Conservation (phyloP, 2,888 invertebrate species). For the Apantesis nais region DNA sequence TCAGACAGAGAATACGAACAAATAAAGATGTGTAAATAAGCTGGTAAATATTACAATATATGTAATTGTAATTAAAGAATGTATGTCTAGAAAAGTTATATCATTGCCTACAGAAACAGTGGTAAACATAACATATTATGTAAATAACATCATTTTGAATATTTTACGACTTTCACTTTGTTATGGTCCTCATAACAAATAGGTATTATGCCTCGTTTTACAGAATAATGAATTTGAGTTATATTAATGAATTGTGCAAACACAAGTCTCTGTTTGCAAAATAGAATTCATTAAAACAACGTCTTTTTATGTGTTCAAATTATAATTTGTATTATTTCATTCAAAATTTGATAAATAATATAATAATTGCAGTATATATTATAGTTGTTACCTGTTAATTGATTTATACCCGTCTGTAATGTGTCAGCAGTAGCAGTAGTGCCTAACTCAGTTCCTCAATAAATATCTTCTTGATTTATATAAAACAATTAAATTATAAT, state of each 20-base stretch:
- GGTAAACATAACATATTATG: constrained; percentile 1
- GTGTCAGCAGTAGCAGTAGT: too few species aligned
- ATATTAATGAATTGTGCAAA: background rate
- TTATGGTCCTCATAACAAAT: background rate
- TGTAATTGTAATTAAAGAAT: background rate
- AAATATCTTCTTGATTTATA: too few species aligned
- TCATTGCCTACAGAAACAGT: background rate
- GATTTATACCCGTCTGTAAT: too few species aligned
- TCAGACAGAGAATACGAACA: background rate
- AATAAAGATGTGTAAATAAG: background rate
- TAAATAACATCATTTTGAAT: constrained; percentile 5
- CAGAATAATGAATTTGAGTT: constrained; percentile 1
- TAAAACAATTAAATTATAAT: too few species aligned
- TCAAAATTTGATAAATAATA: background rate
- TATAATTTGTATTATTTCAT: background rate
- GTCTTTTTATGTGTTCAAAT: background rate
- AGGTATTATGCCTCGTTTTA: constrained; percentile 1
- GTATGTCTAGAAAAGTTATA: background rate
- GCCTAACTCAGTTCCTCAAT: too few species aligned
- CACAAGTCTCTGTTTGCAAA: background rate
- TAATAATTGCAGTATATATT: background rate
- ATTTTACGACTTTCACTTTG: constrained; percentile 6
- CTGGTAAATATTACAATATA: background rate
- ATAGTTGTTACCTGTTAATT: too few species aligned
- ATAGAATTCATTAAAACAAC: background rate